Evolutionary conservation across 2,888 invertebrate genomes (phyloP), one percentile per base, ranked within the genome.

Genomic region (Parapristionchus giblindavisi): DNA sequence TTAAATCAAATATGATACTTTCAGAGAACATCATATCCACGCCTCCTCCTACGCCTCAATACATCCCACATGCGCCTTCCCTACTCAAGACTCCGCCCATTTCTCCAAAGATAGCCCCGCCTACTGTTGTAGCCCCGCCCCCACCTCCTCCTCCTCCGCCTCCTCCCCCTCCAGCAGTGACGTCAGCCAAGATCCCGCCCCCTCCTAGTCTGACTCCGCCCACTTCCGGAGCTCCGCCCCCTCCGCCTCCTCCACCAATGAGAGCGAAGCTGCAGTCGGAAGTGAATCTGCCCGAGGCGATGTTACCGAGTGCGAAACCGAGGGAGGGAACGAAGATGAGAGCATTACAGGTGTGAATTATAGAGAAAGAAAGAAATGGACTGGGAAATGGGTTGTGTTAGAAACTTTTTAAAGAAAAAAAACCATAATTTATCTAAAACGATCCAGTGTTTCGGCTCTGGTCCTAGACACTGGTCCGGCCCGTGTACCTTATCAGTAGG

Each of bases 1-100:
- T n/a, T n/a, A n/a, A n/a, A n/a, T n/a, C n/a, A n/a, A n/a, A n/a
- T n/a, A n/a, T n/a, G n/a, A n/a, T n/a, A n/a, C n/a, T 14, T 43
- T 11, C 21, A 68, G 77, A 76, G 48, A 79, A 79, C 48, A n/a
- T 78, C 27, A 76, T 77, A 4, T 76, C 78, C 17, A 65, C 72
- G 0, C 78, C 77, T 27, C 74, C 66, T 1, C n/a, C 72, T 21
- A 61, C 73, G 5, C 56, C 71, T 14, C 54, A 40, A 6, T 52
- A 11, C 17, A 43, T 48, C 8, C 2, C 24, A 43, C 29, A 29
- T 17, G n/a, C 75, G 0, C 77, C 75, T 5, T 75, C 79, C 2
- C 56, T 61, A 0, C 75, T 43, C 6, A n/a, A 56, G 0, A 27
- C 77, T n/a, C 71, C 77, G 34, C 77, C 77, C 5, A 76, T 76